Base-by-base conservation (phyloP, 2,888 invertebrate species). In the Ormyrus nitidulus region DNA sequence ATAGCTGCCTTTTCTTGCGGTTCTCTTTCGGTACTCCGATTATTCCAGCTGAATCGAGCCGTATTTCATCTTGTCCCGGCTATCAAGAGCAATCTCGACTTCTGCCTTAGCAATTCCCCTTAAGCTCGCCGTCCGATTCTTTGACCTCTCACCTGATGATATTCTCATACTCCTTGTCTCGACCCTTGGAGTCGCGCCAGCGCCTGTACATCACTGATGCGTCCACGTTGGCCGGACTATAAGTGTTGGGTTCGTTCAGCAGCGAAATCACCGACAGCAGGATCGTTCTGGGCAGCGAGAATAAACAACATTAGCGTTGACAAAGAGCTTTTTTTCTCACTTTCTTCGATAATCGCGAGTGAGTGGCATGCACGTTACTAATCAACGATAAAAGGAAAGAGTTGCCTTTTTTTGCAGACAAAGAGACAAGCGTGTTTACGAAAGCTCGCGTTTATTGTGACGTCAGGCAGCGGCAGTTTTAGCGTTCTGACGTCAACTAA, bases 191-290 rank as follows among this genome's bases (percentile, higher is more conserved):
- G 88, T 99, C 99, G 87, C 97, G 96, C 98, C 98, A 99, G 91
- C 98, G 95, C 88, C 99, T 94, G 91, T 98, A 99, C 98, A 99
- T 99, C 80, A 99, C 99, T 77, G 99, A 99, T 61, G 99, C 99
- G 93, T 99, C 99, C 48, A 99, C 99, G 91, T 99, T 99, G 85
- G 99, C 99, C 66, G 99, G 99, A 88, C 99, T 99, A 92, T 96
- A 99, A 84, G 99, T 99, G 92, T 99, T 99, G 84, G 99, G 99
- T 92, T 99, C 99, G 92, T 99, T 99, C 88, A 99, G 93, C 84
- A 99, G 93, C 13, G 99, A 99, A 89, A 99, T 99, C 86, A 99
- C 99, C 82, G 99, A 99, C 82, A 99, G 93, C 84, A 99, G 93
- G 87, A 99, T 98, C 72, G 99, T 99, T 91, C 99, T 93, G 86